A percentile compares a stretch with the other conserved stretches of the same genome.
Evolutionary conservation across 2,113 vertebrate species (phyloP).

Genomic region (Riparia riparia): DNA sequence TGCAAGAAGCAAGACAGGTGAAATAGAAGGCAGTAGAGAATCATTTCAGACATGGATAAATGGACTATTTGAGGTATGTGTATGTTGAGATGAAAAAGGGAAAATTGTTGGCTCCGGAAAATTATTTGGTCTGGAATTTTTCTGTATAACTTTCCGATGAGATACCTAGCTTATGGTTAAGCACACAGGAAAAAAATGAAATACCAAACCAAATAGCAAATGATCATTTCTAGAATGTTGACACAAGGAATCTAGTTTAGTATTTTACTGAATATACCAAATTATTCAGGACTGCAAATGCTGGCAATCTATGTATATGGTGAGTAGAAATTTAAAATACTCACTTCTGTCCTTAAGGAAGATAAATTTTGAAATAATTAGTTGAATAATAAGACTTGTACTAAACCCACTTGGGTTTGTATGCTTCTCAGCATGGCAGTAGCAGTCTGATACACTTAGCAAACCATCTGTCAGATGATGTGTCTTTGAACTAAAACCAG

Average conservation of each 20-base stretch:
- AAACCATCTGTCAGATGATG: conserved; percentile 21
- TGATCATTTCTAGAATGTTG: not conserved
- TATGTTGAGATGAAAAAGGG: not conserved
- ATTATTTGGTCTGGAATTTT: not conserved
- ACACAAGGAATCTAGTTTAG: not conserved
- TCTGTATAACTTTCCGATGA: not conserved
- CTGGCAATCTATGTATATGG: not conserved
- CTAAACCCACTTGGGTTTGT: not conserved
- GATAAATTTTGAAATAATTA: not conserved
- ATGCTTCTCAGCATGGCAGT: not conserved
- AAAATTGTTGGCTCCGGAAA: not conserved
- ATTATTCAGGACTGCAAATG: not conserved
- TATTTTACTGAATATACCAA: not conserved
- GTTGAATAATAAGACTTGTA: not conserved
- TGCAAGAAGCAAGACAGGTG: not conserved
- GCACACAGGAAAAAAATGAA: not conserved
- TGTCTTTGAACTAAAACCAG: conserved; percentile 45
- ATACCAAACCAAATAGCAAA: not conserved
- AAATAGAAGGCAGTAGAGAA: not conserved
- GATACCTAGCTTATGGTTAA: not conserved
- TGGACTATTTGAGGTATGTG: not conserved
- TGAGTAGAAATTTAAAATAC: not conserved
- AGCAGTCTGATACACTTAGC: not conserved
- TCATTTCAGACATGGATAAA: not conserved
- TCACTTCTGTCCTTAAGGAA: not conserved